Evolutionary conservation across 1,140 invertebrate genomes (phyloP).

Genomic region (Drosophila teissieri): DNA sequence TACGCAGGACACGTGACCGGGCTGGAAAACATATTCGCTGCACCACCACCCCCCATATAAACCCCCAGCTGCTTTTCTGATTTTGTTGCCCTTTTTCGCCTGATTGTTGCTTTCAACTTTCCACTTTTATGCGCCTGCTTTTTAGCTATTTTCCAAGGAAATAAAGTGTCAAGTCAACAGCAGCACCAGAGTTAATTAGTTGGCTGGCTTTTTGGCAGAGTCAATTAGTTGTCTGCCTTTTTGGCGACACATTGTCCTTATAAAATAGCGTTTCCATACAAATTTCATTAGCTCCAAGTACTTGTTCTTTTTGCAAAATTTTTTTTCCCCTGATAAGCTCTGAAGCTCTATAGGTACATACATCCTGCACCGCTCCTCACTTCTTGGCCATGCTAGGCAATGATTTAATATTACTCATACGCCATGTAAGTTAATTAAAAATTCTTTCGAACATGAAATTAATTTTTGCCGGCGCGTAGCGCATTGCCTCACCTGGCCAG

Average conservation of each 20-base stretch:
- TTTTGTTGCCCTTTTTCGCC: neutral
- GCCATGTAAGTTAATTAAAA: conserved; percentile 72
- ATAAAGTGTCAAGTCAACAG: neutral
- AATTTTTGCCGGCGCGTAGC: conserved; percentile 57
- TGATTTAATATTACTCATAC: conserved; percentile 68
- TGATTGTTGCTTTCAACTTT: conserved; percentile 38
- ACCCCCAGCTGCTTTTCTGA: neutral
- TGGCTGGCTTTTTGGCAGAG: neutral
- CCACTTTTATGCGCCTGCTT: neutral
- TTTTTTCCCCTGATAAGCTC: neutral
- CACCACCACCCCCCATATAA: neutral
- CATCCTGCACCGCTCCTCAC: conserved; percentile 10
- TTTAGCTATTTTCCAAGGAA: neutral
- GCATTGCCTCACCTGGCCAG: conserved; percentile 28
- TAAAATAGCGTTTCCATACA: neutral
- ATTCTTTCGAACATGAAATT: conserved; percentile 66
- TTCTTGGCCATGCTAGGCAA: conserved; percentile 10
- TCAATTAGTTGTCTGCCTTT: neutral
- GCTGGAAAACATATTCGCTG: conserved; percentile 35
- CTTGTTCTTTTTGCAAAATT: neutral
- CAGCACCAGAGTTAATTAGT: neutral
- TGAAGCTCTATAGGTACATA: no score
- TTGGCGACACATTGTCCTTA: no score
- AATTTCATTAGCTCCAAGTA: no score
- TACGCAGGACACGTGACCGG: conserved; percentile 42